phyloP scores from a whole-genome alignment of 2,113 vertebrate species.

The Laterallus jamaicensis region DNA sequence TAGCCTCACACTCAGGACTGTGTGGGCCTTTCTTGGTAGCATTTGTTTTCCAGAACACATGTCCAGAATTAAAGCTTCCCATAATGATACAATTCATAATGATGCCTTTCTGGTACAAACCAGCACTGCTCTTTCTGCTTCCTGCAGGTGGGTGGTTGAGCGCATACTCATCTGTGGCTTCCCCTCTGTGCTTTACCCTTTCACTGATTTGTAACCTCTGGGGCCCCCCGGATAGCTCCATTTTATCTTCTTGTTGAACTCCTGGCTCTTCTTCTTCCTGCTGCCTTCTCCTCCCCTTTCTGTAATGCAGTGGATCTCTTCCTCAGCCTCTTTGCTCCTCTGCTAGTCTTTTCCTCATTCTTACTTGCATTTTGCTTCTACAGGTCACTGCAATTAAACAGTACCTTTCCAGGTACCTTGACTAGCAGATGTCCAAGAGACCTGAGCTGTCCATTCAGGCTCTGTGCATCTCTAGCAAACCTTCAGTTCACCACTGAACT shows the following conservation, averaged over 20 bases:
- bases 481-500: background rate
- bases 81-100: background rate
- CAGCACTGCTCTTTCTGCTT: background rate
- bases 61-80: background rate
- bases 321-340: background rate
- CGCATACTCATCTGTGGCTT: background rate
- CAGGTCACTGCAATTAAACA: background rate
- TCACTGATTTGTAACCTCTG: background rate
- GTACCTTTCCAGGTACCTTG: background rate
- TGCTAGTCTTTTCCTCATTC: background rate
- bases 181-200: background rate
- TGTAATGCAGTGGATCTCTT: background rate
- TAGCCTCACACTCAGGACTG: background rate
- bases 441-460: background rate
- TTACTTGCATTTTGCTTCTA: background rate
- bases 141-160: background rate
- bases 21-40: background rate
- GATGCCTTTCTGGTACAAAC: background rate
- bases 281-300: background rate
- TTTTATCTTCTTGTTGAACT: background rate
- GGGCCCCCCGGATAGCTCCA: background rate
- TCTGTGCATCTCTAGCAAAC: background rate
- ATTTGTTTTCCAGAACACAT: background rate
- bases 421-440: background rate
- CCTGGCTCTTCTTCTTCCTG: background rate